These are phyloP conservation scores for Blera fallax DNA, from an alignment of 2,888 invertebrate genomes.

Conservation along the genomic window DNA sequence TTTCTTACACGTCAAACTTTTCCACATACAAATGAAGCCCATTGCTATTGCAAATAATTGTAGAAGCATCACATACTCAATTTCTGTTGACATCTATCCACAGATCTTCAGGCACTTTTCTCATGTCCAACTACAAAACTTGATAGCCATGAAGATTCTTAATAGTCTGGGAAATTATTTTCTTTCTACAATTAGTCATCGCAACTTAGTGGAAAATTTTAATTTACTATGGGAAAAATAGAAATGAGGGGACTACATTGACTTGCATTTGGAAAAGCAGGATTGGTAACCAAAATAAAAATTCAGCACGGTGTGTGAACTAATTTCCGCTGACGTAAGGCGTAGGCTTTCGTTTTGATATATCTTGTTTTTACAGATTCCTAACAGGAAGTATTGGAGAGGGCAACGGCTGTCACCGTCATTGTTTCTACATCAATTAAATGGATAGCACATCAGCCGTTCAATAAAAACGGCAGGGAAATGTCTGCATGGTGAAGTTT, in stretches of 20 bases:
- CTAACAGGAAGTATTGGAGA: not conserved
- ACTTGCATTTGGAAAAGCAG: not conserved
- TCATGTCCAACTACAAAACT: too few species aligned
- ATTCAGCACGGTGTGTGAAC: not conserved
- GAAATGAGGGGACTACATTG: not conserved
- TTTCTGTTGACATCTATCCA: too few species aligned
- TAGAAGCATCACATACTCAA: too few species aligned
- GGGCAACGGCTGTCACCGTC: not conserved
- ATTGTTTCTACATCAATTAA: not conserved
- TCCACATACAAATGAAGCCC: too few species aligned
- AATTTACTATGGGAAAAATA: not conserved
- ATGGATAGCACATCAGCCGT: not conserved
- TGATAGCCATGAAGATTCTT: too few species aligned
- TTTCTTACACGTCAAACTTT: too few species aligned
- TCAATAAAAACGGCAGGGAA: not conserved
- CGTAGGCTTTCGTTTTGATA: not conserved
- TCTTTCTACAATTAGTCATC: not conserved
- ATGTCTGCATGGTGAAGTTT: not conserved
- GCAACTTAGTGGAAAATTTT: not conserved
- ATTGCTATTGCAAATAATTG: too few species aligned
- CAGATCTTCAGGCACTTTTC: too few species aligned
- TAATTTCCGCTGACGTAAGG: not conserved
- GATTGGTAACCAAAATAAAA: not conserved
- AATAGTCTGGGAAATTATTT: not conserved
- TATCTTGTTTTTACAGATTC: not conserved